Conservation (phyloP, 2,888 invertebrate genomes). For the Lepetodrilus schrolli region DNA sequence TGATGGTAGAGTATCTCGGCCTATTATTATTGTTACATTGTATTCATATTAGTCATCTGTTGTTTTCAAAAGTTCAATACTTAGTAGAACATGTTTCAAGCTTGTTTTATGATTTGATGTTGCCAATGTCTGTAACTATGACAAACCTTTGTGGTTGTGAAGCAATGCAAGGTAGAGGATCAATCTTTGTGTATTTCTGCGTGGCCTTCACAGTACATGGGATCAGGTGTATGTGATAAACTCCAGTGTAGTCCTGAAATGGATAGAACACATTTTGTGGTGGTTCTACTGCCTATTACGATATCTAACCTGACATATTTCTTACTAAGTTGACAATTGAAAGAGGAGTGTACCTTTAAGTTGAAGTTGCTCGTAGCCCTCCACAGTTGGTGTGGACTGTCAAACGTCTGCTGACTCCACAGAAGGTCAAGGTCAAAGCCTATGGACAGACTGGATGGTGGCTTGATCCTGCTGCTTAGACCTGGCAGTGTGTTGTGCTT, state of each 20-base stretch:
- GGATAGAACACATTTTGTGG: too few species aligned
- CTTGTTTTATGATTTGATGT: too few species aligned
- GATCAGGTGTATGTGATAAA: constrained; percentile 72
- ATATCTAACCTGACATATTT: background rate
- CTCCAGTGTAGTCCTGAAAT: constrained; percentile 75
- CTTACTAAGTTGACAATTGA: background rate
- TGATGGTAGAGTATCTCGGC: too few species aligned
- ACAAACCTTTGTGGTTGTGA: constrained; percentile 68
- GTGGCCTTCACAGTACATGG: constrained; percentile 72
- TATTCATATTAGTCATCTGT: too few species aligned
- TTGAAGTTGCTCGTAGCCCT: constrained; percentile 74
- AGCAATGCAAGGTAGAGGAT: constrained; percentile 67
- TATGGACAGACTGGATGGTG: constrained; percentile 67
- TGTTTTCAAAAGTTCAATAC: too few species aligned
- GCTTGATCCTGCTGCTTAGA: constrained; percentile 65
- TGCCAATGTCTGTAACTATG: background rate
- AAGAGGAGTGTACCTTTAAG: constrained; percentile 60
- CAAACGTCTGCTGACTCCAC: constrained; percentile 75
- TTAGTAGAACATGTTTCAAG: too few species aligned
- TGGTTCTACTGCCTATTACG: background rate
- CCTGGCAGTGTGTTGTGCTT: constrained; percentile 69
- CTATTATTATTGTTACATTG: too few species aligned
- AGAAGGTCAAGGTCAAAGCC: constrained; percentile 73
- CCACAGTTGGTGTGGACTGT: constrained; percentile 76
- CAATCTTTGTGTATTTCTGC: constrained; percentile 56